Conservation (phyloP, 2,113 vertebrate species). For the Paedocypris sp. region DNA sequence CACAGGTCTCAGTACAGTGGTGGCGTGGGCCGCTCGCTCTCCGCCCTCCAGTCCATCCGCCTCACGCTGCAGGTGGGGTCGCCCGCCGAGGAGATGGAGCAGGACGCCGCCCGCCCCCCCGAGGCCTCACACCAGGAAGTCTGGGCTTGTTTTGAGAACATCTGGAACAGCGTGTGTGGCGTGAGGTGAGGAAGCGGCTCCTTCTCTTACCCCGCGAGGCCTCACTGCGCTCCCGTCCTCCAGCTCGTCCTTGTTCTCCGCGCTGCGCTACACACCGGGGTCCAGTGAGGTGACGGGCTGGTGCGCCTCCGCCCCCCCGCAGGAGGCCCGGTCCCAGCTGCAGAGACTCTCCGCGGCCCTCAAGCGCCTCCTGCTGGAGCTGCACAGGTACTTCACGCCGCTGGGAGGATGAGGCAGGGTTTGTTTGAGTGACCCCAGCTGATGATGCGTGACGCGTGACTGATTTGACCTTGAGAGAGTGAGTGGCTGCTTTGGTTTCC, state of each 20-base stretch:
- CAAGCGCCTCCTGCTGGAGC: constrained; percentile 69
- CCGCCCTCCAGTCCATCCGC: constrained; percentile 6
- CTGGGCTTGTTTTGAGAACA: constrained; percentile 77
- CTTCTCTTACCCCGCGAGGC: no score
- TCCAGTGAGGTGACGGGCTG: constrained; percentile 42
- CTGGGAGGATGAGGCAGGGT: no score
- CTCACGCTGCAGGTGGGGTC: constrained; percentile 30
- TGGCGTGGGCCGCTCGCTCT: constrained; percentile 6
- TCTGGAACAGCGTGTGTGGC: constrained; percentile 71
- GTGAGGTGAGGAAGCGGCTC: constrained; percentile 82
- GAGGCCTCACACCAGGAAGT: constrained; percentile 64
- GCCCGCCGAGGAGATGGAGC: constrained; percentile 47
- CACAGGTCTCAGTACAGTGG: constrained; percentile 19
- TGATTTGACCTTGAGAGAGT: no score
- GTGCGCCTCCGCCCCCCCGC: constrained; percentile 45
- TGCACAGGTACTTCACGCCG: constrained; percentile 79
- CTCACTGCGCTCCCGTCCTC: not conserved
- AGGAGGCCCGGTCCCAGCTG: constrained; percentile 70
- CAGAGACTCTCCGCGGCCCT: constrained; percentile 68
- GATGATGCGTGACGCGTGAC: no score
- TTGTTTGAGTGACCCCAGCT: no score
- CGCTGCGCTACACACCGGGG: constrained; percentile 50
- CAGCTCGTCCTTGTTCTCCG: constrained; percentile 58
- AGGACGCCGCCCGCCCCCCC: constrained; percentile 29
- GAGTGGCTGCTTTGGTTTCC: no score